phyloP scores from a whole-genome alignment of 2,113 vertebrate genomes.

The Varanus komodoensis region DNA sequence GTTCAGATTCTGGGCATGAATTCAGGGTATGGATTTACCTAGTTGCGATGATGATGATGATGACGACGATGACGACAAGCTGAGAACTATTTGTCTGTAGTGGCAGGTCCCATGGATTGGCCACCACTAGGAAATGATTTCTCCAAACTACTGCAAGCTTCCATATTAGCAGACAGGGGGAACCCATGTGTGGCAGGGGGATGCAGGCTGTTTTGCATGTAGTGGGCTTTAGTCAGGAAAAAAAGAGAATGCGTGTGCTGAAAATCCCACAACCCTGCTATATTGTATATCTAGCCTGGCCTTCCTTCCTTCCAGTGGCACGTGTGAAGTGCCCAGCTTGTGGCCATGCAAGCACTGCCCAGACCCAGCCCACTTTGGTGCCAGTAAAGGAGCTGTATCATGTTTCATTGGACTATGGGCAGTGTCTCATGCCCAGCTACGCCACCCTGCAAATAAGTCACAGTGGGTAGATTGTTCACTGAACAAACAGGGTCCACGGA shows the following conservation, averaged over 20 bases:
- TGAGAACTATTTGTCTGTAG: background rate
- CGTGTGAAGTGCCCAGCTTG: background rate
- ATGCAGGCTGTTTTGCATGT: background rate
- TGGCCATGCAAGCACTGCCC: background rate
- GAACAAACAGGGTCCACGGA: too few species aligned
- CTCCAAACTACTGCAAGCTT: background rate
- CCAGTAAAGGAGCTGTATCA: background rate
- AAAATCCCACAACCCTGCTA: background rate
- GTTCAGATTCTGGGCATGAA: too few species aligned
- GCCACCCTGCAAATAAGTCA: too few species aligned
- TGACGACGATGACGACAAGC: too few species aligned
- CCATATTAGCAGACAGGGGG: background rate
- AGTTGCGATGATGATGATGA: too few species aligned
- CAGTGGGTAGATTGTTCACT: too few species aligned
- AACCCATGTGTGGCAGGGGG: background rate
- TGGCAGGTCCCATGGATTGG: background rate
- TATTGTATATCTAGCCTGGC: too few species aligned
- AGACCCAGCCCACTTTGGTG: background rate
- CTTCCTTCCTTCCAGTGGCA: too few species aligned
- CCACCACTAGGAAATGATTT: background rate
- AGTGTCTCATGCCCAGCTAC: too few species aligned
- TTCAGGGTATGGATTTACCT: too few species aligned
- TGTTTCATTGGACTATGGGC: background rate
- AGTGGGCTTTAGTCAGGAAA: background rate
- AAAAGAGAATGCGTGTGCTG: conserved; percentile 8